phyloP scores from a whole-genome alignment of 2,113 vertebrate species.

The Hystrix brachyura region DNA sequence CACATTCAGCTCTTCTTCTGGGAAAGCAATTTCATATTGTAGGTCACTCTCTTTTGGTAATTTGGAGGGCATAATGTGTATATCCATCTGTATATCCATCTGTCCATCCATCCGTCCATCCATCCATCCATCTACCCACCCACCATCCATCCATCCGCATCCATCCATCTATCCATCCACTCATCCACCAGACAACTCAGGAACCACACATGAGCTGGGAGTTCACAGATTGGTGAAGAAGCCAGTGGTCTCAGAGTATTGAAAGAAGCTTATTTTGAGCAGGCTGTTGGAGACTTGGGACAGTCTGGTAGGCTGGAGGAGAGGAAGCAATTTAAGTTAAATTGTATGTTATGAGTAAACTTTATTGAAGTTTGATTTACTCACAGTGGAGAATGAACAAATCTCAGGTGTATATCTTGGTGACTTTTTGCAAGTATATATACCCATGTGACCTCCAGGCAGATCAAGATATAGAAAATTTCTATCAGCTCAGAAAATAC shows the following conservation, averaged over 20 bases:
- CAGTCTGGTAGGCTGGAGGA: not conserved
- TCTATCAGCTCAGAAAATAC: not conserved
- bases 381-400: slow-evolving; percentile 19
- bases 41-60: not conserved
- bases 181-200: not conserved
- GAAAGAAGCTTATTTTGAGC: slow-evolving; percentile 49
- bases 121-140: not conserved
- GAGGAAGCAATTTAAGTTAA: slow-evolving; percentile 29
- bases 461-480: not conserved
- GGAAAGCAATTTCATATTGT: not conserved
- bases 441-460: not conserved
- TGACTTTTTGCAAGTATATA: slow-evolving; percentile 31
- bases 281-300: not conserved
- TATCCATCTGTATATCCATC: not conserved
- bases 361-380: slow-evolving; percentile 43
- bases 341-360: slow-evolving; percentile 9
- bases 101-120: not conserved
- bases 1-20: not conserved
- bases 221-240: not conserved
- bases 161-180: not conserved
- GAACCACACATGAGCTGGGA: not conserved
- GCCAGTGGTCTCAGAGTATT: not conserved
- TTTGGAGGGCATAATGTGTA: not conserved
- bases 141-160: not conserved
- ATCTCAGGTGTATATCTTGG: not conserved